phyloP scores from a whole-genome alignment of 2,113 vertebrate species.

The Callocephalon fimbriatum region DNA sequence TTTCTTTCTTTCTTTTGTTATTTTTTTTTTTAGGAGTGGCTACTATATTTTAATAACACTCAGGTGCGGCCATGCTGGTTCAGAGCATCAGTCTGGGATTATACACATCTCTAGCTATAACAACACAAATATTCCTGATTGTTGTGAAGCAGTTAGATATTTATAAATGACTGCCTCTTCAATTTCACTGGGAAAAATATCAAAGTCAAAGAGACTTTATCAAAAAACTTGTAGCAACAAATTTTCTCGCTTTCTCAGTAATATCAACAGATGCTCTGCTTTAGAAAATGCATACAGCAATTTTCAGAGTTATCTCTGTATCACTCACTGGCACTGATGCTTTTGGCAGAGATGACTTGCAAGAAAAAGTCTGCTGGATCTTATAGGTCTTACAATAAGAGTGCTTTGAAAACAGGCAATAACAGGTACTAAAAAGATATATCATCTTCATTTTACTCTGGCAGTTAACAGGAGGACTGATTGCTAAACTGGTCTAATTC shows the following conservation, averaged over 20 bases:
- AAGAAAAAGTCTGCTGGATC: not conserved
- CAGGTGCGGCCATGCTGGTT: not conserved
- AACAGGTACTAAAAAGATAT: conserved; percentile 14
- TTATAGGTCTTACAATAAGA: not conserved
- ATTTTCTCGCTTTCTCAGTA: not conserved
- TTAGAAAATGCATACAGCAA: not conserved
- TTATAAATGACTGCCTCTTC: not conserved
- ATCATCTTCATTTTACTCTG: not conserved
- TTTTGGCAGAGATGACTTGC: not conserved
- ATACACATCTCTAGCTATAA: accelerated
- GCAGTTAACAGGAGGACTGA: conserved; percentile 35
- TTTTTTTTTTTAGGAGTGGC: not conserved
- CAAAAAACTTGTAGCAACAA: not conserved
- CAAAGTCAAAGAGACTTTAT: not conserved
- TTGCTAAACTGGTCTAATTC: conserved; percentile 51
- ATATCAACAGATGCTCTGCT: not conserved
- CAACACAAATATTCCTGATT: not conserved
- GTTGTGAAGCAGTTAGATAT: not conserved
- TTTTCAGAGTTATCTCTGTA: not conserved
- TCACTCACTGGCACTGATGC: not conserved
- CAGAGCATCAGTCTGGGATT: not conserved
- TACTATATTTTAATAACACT: not conserved
- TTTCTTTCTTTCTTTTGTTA: accelerated
- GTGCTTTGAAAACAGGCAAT: not conserved
- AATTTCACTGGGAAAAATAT: not conserved